Conservation (phyloP, 2,888 invertebrate genomes). For the Drosophila robusta region DNA sequence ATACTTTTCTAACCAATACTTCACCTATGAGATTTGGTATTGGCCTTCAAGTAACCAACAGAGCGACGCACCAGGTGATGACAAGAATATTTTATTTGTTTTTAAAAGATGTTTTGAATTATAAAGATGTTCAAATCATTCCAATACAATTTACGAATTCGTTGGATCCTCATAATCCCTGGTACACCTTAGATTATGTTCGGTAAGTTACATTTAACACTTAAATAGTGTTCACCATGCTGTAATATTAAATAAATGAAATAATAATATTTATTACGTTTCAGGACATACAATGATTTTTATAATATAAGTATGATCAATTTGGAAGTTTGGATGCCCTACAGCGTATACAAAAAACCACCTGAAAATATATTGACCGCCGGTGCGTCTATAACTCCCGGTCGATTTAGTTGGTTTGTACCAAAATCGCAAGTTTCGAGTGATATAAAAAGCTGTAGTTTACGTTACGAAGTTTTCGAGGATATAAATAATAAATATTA, state of each 20-base stretch:
- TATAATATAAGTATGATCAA: constrained; percentile 86
- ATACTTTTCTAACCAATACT: constrained; percentile 1
- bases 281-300: constrained; percentile 41
- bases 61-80: constrained; percentile 87
- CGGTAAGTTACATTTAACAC: constrained; percentile 41
- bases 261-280: neutral
- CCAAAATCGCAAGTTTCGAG: constrained; percentile 85
- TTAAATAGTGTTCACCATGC: neutral
- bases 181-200: constrained; percentile 55
- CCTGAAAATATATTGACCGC: constrained; percentile 85
- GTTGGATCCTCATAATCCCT: constrained; percentile 31
- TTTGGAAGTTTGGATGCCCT: constrained; percentile 89
- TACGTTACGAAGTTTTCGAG: constrained; percentile 73
- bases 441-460: constrained; percentile 12
- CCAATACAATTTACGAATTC: constrained; percentile 58
- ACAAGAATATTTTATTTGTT: constrained; percentile 87
- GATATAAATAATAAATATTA: constrained; percentile 63
- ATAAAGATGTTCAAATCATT: constrained; percentile 85
- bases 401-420: constrained; percentile 89
- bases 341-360: constrained; percentile 8
- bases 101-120: constrained; percentile 86
- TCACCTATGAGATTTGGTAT: constrained; percentile 43
- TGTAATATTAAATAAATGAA: neutral
- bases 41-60: constrained; percentile 86
- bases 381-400: constrained; percentile 86